These are phyloP conservation scores for Paralvinella palmiformis DNA, from an alignment of 1,140 invertebrate species.

Conservation along the genomic window DNA sequence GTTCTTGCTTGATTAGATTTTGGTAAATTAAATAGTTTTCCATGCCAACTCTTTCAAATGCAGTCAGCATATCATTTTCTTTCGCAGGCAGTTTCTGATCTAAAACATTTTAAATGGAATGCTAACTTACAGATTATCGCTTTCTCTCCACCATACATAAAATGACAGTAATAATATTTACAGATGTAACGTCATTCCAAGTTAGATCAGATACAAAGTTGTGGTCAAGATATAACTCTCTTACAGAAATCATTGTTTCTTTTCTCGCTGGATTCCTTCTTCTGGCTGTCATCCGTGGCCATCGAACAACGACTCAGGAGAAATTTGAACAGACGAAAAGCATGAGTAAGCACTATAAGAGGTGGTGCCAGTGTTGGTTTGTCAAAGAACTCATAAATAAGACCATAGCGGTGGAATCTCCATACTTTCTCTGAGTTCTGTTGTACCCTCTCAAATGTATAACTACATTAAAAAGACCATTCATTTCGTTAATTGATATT, in stretches of 20 bases:
- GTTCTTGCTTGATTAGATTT: background rate
- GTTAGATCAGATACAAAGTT: no score
- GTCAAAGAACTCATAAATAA: constrained; percentile 50
- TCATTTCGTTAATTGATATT: no score
- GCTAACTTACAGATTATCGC: no score
- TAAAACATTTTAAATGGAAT: no score
- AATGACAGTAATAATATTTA: no score
- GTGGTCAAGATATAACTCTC: constrained; percentile 16
- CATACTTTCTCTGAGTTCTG: constrained; percentile 46
- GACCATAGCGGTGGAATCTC: constrained; percentile 49
- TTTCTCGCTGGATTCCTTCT: background rate
- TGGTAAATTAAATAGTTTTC: constrained; percentile 19
- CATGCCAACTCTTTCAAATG: constrained; percentile 21
- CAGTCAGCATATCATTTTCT: constrained; percentile 14
- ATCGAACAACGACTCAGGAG: constrained; percentile 14
- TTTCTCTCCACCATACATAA: no score
- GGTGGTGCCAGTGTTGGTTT: constrained; percentile 49
- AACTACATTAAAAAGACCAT: constrained; percentile 38
- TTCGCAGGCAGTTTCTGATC: constrained; percentile 9
- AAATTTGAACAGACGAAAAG: constrained; percentile 26
- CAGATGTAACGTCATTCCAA: no score
- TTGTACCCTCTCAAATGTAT: constrained; percentile 46
- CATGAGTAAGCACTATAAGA: constrained; percentile 45
- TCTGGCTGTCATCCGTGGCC: background rate
- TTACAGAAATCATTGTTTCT: constrained; percentile 39